Evolutionary conservation across 2,888 invertebrate species (phyloP).

Genomic region (Thymelicus sylvestris): DNA sequence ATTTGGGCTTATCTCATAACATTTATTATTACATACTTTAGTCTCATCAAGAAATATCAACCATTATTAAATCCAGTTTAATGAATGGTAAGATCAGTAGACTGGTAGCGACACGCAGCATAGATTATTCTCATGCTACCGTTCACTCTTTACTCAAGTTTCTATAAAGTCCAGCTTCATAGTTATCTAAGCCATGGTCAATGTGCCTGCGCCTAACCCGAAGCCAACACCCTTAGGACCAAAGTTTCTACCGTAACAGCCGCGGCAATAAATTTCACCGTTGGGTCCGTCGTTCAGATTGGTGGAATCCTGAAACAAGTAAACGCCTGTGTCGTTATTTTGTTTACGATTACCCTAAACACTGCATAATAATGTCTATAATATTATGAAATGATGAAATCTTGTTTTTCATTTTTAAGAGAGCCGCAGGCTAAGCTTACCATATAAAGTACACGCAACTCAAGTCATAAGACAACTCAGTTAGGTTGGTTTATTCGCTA

Average conservation of each 20-base stretch:
- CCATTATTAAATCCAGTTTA: slow-evolving; percentile 84
- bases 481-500: too few species aligned
- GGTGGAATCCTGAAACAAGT: slow-evolving; percentile 89
- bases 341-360: background rate
- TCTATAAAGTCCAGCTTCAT: slow-evolving; percentile 80
- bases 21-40: slow-evolving; percentile 56
- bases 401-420: too few species aligned
- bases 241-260: slow-evolving; percentile 94
- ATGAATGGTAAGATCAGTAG: slow-evolving; percentile 76
- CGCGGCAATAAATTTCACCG: slow-evolving; percentile 96
- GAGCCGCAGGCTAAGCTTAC: too few species aligned
- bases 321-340: background rate
- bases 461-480: too few species aligned
- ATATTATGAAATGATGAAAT: background rate
- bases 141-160: slow-evolving; percentile 52
- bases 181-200: slow-evolving; percentile 91
- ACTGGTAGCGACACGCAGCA: slow-evolving; percentile 67
- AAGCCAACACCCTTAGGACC: slow-evolving; percentile 96
- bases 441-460: too few species aligned
- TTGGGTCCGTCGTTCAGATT: slow-evolving; percentile 96
- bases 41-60: slow-evolving; percentile 79
- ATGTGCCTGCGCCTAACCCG: slow-evolving; percentile 95
- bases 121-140: slow-evolving; percentile 78
- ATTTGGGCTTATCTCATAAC: slow-evolving; percentile 62
- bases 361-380: background rate